These are phyloP conservation scores for Willisornis vidua DNA, from an alignment of 2,113 vertebrate genomes.

Conservation along the genomic window DNA sequence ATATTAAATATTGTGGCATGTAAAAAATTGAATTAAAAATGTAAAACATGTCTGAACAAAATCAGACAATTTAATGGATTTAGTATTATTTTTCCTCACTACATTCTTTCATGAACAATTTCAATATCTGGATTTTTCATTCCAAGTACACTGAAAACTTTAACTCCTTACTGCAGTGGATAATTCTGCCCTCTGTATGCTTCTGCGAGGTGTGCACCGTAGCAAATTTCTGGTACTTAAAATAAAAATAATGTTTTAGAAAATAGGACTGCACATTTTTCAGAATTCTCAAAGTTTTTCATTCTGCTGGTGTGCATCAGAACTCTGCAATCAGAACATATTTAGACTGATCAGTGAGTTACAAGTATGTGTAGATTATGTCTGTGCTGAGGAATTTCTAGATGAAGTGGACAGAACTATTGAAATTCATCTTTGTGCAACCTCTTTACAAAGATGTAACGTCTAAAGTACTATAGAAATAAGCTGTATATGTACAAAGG, in stretches of 20 bases:
- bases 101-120: neutral
- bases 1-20: neutral
- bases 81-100: neutral
- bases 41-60: neutral
- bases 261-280: neutral
- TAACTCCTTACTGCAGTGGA: neutral
- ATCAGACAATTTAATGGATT: neutral
- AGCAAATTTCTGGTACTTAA: neutral
- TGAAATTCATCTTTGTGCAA: neutral
- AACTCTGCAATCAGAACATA: neutral
- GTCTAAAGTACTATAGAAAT: neutral
- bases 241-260: neutral
- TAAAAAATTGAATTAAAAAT: neutral
- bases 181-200: rapidly evolving
- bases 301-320: neutral
- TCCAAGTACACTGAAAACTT: neutral
- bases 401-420: constrained; percentile 21
- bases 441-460: neutral
- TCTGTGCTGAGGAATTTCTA: neutral
- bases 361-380: neutral
- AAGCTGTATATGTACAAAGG: neutral
- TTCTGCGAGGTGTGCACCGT: neutral
- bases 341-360: neutral
- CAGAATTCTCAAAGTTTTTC: neutral
- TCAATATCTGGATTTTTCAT: neutral